phyloP scores from a whole-genome alignment of 2,113 vertebrate genomes.

The Erpornis zantholeuca region DNA sequence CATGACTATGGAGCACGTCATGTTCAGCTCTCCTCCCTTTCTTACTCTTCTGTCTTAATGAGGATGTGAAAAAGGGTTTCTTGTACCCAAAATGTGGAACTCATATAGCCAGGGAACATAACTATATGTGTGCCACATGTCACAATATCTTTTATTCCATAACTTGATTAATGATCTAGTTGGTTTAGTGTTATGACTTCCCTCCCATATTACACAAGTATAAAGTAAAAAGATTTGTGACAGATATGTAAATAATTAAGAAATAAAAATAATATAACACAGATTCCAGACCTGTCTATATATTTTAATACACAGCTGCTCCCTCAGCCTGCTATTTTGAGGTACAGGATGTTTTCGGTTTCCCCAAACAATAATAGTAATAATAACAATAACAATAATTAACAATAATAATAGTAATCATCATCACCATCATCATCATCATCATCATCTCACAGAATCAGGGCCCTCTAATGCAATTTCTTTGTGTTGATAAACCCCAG shows the following conservation, averaged over 20 bases:
- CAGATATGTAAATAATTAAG: background rate
- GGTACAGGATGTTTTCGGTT: background rate
- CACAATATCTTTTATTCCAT: background rate
- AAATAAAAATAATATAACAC: background rate
- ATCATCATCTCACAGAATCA: background rate
- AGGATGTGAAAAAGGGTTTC: background rate
- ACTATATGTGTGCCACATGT: background rate
- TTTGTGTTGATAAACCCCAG: background rate
- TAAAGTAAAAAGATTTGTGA: background rate
- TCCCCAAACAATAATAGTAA: background rate
- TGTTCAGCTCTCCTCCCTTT: slow-evolving; percentile 7
- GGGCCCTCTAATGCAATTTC: background rate
- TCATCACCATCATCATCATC: background rate
- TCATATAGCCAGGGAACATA: background rate
- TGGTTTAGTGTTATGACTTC: background rate
- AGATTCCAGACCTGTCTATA: background rate
- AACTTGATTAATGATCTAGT: background rate
- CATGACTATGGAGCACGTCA: background rate
- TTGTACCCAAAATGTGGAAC: background rate
- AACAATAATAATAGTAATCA: background rate
- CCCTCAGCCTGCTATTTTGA: background rate
- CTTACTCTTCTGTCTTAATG: background rate
- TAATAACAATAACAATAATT: background rate
- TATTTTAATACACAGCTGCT: background rate
- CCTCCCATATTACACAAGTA: background rate